Conservation (phyloP, 2,888 invertebrate species). For the Nomada fucata region DNA sequence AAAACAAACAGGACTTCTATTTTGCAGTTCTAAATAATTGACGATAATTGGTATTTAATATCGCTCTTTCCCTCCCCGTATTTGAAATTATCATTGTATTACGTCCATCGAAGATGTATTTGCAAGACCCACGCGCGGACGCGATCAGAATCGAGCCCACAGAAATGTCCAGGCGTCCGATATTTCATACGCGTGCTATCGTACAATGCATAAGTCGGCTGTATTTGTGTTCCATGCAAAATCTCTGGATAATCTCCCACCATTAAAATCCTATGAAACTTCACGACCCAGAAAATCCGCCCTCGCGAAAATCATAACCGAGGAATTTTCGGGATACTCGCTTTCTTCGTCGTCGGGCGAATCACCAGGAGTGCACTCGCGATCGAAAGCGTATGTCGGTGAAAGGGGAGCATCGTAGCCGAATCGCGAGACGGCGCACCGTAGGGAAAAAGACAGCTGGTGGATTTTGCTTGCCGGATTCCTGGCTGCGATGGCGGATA, state of each 20-base stretch:
- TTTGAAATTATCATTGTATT: neutral
- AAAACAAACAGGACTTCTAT: too few relatives aligned
- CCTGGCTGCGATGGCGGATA: slow-evolving; percentile 65
- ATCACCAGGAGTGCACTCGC: neutral
- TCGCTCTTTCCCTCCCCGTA: too few relatives aligned
- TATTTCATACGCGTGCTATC: slow-evolving; percentile 1
- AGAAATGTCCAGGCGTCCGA: neutral
- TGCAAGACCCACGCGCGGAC: neutral
- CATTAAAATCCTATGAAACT: neutral
- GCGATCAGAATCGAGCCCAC: neutral
- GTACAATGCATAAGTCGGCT: neutral
- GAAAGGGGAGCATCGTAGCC: neutral
- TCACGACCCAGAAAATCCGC: slow-evolving; percentile 5
- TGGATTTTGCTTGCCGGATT: slow-evolving; percentile 72
- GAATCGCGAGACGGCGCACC: slow-evolving; percentile 12
- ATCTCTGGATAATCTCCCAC: neutral
- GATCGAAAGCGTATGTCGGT: neutral
- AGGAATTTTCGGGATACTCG: too few relatives aligned
- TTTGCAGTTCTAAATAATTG: too few relatives aligned
- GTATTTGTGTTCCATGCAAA: neutral
- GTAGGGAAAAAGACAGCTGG: neutral
- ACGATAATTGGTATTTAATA: too few relatives aligned
- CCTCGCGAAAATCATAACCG: too few relatives aligned
- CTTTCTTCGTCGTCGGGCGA: neutral
- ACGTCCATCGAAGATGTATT: neutral